Evolutionary conservation across 2,888 invertebrate genomes (phyloP), one percentile per base, ranked within the genome.

Genomic region (Laspeyria flexula): DNA sequence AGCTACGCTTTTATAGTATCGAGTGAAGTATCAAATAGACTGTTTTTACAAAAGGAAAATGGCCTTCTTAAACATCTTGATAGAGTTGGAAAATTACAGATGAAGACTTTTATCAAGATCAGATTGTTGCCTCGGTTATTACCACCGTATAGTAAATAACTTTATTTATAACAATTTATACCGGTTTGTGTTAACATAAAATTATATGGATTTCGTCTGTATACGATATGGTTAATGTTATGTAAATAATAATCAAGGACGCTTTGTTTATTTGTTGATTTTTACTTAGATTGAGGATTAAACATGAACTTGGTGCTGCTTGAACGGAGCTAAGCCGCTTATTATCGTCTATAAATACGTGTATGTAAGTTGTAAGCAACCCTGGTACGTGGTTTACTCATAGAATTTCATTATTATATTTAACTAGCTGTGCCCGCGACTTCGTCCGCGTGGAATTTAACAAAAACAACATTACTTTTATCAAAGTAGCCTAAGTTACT

Each of bases 21-120:
- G 53, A 35, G 1, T 49, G 33, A 15, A 55, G 6, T 42, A 49
- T 41, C 29, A 46, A 64, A 53, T 42, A 15, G 3, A 50, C 37
- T 47, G 12, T 43, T 58, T 60, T 48, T 37, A 34, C 29, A 39
- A 50, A 43, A 16, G 33, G 21, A 37, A 47, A 61, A 48, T 48
- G 45, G 12, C 30, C 12, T 45, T 57, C 47, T 31, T 35, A 21
- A 60, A 52, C 12, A 50, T 35, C 56, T 49, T 42, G 44, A 56
- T 50, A 43, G 34, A 62, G 43, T 38, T 44, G 11, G 39, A 43
- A 67, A 60, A 55, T 67, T 58, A 60, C 52, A 44, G 58, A 40
- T 42, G 49, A 43, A 46, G 37, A 48, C 38, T 50, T 49, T 45
- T 60, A 60, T 60, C 48, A 46, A 49, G 58, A 67, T 67, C 53